Base-by-base conservation (phyloP, 2,888 invertebrate genomes). In the Macrophya annulata region DNA sequence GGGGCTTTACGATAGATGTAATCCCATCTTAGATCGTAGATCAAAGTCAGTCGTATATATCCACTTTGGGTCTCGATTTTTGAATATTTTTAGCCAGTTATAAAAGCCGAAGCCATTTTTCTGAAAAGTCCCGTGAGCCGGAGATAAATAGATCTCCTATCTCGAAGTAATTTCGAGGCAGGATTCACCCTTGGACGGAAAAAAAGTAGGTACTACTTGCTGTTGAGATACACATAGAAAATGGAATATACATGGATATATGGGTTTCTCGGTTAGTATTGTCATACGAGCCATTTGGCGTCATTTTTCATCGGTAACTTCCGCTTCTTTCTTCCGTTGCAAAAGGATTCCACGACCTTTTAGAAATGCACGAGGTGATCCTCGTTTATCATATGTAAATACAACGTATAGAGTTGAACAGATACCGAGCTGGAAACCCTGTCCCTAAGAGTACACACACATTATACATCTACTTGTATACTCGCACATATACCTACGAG, bases 141-240 rank as follows among this genome's bases (percentile, higher is more conserved):
- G 90, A 90, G 90, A 90, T 90, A 89, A 90, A 91, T 91, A 90
- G 90, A 90, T 84, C 62, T 59, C 17, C 74, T 77, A 84, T 84
- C 84, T 59, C 59, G 86, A 86, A 87, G 87, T 76, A 65, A 55
- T 43, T 81, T 81, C 59, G 40, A 51, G 21, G 31, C 62, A 37
- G 25, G 9, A 31, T 55, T 21, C 51, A 55, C 77, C 37, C 77
- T 77, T 21, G 55, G 51, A 25, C 17, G 21, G 45, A 45, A 45
- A 45, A 40, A n/a, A n/a, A n/a, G n/a, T n/a, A n/a, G n/a, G 72
- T n/a, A 10, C 72, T 45, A 45, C 43, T 74, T 55, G 77, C 51
- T 40, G 55, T 74, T 10, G 21, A 59, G 40, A 31, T 62, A 59
- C 40, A 48, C 40, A 51, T 43, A 62, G 55, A 25, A 51, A n/a